phyloP scores from a whole-genome alignment of 2,113 vertebrate genomes.

The Nothocercus julius region DNA sequence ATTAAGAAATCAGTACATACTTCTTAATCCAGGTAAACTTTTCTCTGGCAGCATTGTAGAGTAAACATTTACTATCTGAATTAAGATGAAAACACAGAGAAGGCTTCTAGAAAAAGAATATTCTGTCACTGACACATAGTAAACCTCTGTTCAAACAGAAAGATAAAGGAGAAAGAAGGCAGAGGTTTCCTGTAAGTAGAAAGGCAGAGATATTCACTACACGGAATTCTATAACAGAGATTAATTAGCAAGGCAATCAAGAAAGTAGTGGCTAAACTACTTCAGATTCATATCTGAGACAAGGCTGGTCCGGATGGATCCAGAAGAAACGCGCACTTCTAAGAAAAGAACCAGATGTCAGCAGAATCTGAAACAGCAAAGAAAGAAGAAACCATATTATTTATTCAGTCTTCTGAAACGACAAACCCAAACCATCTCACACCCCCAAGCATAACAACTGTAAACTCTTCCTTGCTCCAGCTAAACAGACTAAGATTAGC shows the following conservation, averaged over 20 bases:
- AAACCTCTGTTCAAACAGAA: neutral
- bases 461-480: neutral
- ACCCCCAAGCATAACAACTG: neutral
- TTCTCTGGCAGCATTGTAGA: neutral
- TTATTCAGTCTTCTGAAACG: neutral
- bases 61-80: neutral
- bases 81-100: neutral
- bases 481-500: neutral
- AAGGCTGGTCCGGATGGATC: neutral
- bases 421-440: neutral
- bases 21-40: neutral
- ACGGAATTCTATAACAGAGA: neutral
- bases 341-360: neutral
- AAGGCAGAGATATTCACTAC: neutral
- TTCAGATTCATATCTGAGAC: neutral
- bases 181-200: neutral
- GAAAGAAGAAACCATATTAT: neutral
- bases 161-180: neutral
- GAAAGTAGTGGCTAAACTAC: neutral
- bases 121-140: neutral
- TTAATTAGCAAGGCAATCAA: neutral
- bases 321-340: accelerated
- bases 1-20: neutral
- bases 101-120: neutral
- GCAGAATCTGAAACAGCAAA: neutral